Percentiles rank a stretch among this genome's conserved stretches.
These are phyloP conservation scores for Acleris sparsana DNA, from an alignment of 2,888 invertebrate species.

Conservation along the genomic window DNA sequence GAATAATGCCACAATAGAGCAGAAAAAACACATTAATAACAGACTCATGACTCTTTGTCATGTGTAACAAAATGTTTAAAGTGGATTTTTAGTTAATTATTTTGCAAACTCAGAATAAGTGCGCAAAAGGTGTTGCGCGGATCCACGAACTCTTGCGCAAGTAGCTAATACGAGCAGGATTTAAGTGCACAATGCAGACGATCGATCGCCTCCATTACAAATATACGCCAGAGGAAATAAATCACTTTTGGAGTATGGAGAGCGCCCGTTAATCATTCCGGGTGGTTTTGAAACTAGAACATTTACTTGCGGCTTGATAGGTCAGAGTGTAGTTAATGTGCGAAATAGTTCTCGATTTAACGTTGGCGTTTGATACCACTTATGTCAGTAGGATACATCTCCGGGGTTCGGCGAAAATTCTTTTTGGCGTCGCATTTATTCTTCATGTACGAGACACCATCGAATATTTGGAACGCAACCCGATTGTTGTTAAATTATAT, in stretches of 20 bases:
- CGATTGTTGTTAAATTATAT: background rate
- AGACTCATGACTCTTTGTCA: too few species aligned
- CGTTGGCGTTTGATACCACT: too few species aligned
- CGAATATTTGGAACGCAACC: too few species aligned
- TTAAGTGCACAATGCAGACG: constrained; percentile 35
- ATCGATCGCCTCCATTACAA: constrained; percentile 34
- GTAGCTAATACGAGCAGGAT: constrained; percentile 31
- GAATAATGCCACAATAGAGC: too few species aligned
- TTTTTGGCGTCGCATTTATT: too few species aligned
- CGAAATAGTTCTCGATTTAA: too few species aligned
- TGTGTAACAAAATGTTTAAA: too few species aligned
- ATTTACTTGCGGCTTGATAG: background rate
- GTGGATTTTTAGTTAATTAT: background rate
- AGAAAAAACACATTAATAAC: too few species aligned
- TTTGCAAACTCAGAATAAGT: constrained; percentile 26
- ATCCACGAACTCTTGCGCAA: constrained; percentile 35
- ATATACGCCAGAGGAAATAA: constrained; percentile 26
- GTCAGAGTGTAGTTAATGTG: constrained; percentile 3
- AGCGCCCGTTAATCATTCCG: constrained; percentile 25
- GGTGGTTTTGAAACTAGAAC: constrained; percentile 24
- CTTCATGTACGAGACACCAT: too few species aligned
- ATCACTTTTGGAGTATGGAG: constrained; percentile 36
- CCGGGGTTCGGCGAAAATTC: too few species aligned
- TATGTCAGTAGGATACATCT: too few species aligned
- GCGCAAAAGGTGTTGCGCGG: constrained; percentile 30